Conservation (phyloP, 2,113 vertebrate genomes). For the Cottus gobio region DNA sequence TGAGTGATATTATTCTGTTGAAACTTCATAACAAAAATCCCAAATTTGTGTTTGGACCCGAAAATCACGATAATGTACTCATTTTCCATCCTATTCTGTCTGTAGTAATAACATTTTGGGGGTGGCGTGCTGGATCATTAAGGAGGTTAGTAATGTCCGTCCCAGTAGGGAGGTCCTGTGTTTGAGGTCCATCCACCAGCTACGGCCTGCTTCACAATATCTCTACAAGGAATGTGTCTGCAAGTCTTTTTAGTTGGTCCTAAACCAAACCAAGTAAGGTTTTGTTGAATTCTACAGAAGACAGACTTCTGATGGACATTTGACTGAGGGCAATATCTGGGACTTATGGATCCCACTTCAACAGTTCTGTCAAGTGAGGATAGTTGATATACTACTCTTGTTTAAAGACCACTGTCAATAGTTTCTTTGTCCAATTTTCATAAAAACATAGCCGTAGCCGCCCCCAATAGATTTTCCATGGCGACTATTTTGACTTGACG, state of each 20-base stretch:
- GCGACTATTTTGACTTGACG: too few relatives aligned
- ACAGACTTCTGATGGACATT: neutral
- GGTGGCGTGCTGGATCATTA: neutral
- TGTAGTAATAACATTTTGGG: neutral
- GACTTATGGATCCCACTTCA: neutral
- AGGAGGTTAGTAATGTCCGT: neutral
- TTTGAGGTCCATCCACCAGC: neutral
- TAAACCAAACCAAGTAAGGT: too few relatives aligned
- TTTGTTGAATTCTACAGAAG: too few relatives aligned
- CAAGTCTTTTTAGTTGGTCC: neutral
- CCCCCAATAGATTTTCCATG: neutral
- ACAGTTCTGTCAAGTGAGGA: neutral
- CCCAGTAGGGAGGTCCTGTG: neutral
- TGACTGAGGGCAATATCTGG: neutral
- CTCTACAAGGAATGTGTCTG: too few relatives aligned
- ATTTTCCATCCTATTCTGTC: neutral
- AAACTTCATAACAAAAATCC: neutral
- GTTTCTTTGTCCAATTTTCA: neutral
- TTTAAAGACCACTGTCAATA: neutral
- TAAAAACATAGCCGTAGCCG: neutral
- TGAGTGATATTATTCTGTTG: constrained; percentile 8
- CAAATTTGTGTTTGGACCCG: neutral
- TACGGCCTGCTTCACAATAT: neutral
- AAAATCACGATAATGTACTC: neutral
- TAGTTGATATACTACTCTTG: neutral